Percentiles rank a stretch among this genome's conserved stretches.
Conservation (phyloP, 2,888 invertebrate genomes). For the Campaea margaritaria region DNA sequence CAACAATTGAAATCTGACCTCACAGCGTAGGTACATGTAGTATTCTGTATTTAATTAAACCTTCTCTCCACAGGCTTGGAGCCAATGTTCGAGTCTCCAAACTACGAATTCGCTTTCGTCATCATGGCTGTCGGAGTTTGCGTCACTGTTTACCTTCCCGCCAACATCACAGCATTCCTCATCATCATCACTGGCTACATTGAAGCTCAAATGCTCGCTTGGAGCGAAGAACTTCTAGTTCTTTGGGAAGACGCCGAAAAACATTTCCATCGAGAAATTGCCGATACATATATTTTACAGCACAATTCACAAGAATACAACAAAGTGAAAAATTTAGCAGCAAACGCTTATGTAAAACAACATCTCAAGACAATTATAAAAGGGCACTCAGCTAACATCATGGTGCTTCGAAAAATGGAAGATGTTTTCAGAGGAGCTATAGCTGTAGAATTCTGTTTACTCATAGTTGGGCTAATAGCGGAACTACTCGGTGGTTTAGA, state of each 20-base stretch:
- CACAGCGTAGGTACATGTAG: too few species aligned
- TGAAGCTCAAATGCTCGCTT: slow-evolving; percentile 62
- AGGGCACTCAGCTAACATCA: slow-evolving; percentile 53
- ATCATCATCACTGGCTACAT: slow-evolving; percentile 59
- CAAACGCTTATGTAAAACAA: slow-evolving; percentile 53
- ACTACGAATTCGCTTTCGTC: slow-evolving; percentile 58
- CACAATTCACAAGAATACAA: neutral
- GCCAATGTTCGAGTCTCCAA: slow-evolving; percentile 62
- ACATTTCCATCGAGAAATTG: slow-evolving; percentile 9
- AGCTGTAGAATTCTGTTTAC: slow-evolving; percentile 57
- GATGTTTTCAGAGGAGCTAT: slow-evolving; percentile 54
- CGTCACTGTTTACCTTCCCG: slow-evolving; percentile 52
- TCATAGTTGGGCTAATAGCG: slow-evolving; percentile 56
- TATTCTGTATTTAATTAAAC: neutral
- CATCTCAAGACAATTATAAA: slow-evolving; percentile 50
- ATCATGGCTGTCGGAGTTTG: slow-evolving; percentile 39
- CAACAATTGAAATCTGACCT: too few species aligned
- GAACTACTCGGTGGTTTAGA: slow-evolving; percentile 65
- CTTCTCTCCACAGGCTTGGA: slow-evolving; percentile 55
- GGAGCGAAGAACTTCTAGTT: slow-evolving; percentile 56
- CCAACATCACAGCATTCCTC: slow-evolving; percentile 55
- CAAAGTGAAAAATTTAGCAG: slow-evolving; percentile 12
- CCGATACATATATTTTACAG: neutral
- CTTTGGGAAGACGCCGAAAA: slow-evolving; percentile 57
- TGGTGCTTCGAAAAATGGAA: slow-evolving; percentile 52